phyloP scores from a whole-genome alignment of 1,140 invertebrate species.

The Diplogasteroides magnus region DNA sequence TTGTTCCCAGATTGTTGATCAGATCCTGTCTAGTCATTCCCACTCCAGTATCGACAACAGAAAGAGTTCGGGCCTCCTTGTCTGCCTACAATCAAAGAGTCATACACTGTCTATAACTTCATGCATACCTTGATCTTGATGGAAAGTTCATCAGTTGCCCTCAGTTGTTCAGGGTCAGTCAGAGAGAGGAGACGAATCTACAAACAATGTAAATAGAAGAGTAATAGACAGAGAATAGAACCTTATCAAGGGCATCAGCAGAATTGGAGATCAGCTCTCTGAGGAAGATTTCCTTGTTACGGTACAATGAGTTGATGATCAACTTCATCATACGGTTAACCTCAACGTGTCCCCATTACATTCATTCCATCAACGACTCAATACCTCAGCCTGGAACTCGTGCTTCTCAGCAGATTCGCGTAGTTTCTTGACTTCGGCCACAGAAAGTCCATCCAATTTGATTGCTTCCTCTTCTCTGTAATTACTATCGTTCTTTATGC shows the following conservation, averaged over 20 bases:
- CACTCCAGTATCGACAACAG: constrained; percentile 92
- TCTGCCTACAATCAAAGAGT: constrained; percentile 66
- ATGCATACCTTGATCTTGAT: constrained; percentile 77
- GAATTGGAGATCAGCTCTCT: constrained; percentile 95
- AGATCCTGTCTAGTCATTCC: constrained; percentile 95
- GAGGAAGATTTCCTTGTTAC: constrained; percentile 97
- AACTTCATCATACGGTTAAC: constrained; percentile 99
- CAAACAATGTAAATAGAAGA: constrained; percentile 71
- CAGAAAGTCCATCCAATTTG: constrained; percentile 87
- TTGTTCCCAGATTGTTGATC: constrained; percentile 93
- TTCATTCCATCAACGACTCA: background rate
- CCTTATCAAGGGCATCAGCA: constrained; percentile 90
- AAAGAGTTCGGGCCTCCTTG: constrained; percentile 84
- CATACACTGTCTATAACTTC: constrained; percentile 5
- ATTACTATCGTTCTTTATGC: constrained; percentile 1
- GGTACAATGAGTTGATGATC: constrained; percentile 95
- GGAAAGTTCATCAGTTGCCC: constrained; percentile 73
- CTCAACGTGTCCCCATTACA: constrained; percentile 61
- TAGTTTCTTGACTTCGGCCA: constrained; percentile 84
- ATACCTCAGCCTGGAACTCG: constrained; percentile 70
- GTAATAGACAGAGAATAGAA: constrained; percentile 79
- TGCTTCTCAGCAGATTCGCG: constrained; percentile 85
- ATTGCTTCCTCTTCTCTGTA: constrained; percentile 89
- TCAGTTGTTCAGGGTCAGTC: constrained; percentile 74
- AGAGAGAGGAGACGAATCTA: constrained; percentile 76